Evolutionary conservation across 1,140 invertebrate species (phyloP).

Genomic region (Drosophila saltans): DNA sequence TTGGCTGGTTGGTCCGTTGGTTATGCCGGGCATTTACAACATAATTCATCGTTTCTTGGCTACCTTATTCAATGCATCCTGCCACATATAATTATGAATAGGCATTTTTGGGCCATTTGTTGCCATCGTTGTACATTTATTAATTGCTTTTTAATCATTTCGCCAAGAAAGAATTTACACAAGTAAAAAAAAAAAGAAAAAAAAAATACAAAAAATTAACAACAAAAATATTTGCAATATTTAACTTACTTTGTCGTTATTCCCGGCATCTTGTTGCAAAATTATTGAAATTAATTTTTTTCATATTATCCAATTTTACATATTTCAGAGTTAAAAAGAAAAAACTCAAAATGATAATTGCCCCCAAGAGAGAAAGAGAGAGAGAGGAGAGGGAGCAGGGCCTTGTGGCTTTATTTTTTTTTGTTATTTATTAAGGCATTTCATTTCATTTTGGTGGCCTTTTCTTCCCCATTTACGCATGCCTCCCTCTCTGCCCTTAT

Average conservation of each 20-base stretch:
- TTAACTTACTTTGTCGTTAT: not conserved
- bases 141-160: slow-evolving; percentile 81
- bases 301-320: slow-evolving; percentile 53
- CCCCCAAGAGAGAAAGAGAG: not conserved
- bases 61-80: slow-evolving; percentile 12
- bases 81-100: slow-evolving; percentile 69
- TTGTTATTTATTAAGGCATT: slow-evolving; percentile 35
- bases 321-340: slow-evolving; percentile 28
- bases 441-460: slow-evolving; percentile 5
- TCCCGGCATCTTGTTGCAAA: slow-evolving; percentile 40
- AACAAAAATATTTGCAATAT: slow-evolving; percentile 56
- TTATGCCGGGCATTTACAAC: slow-evolving; percentile 77
- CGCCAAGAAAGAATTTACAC: slow-evolving; percentile 22
- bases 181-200: slow-evolving; percentile 3
- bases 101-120: slow-evolving; percentile 59
- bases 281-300: slow-evolving; percentile 74
- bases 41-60: slow-evolving; percentile 65
- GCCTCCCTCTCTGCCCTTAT: too few species aligned
- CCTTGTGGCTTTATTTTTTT: too few species aligned
- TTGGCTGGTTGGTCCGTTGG: not conserved
- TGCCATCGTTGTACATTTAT: slow-evolving; percentile 52
- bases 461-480: not conserved
- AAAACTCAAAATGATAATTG: slow-evolving; percentile 56
- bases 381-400: not conserved
- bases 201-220: slow-evolving; percentile 10